These are phyloP conservation scores for Penelope pileata DNA, from an alignment of 2,113 vertebrate genomes.

Conservation along the genomic window DNA sequence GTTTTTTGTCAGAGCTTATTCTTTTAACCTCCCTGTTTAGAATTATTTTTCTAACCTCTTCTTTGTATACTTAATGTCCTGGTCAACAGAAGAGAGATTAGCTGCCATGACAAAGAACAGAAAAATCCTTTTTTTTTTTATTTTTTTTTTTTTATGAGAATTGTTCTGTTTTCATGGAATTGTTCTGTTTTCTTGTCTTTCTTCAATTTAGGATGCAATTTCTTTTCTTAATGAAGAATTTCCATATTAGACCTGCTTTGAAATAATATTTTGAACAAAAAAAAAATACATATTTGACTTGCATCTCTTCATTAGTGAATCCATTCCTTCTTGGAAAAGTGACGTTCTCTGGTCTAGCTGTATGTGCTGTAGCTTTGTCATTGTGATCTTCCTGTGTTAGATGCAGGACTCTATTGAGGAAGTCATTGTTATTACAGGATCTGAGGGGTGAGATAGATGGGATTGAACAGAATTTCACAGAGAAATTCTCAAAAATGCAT, in stretches of 20 bases:
- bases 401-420: background rate
- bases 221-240: background rate
- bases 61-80: constrained; percentile 33
- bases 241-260: background rate
- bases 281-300: background rate
- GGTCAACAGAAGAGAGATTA: constrained; percentile 36
- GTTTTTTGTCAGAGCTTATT: constrained; percentile 35
- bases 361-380: rapidly evolving
- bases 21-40: constrained; percentile 38
- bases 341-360: background rate
- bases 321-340: background rate
- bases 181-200: background rate
- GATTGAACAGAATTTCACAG: background rate
- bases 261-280: background rate
- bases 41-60: constrained; percentile 64
- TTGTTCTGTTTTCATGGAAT: background rate
- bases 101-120: constrained; percentile 22
- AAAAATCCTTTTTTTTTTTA: background rate
- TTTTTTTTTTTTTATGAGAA: background rate
- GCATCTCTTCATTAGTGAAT: background rate
- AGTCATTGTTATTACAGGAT: background rate
- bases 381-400: background rate
- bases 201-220: background rate
- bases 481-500: rapidly evolving
- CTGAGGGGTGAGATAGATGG: background rate